Base-by-base conservation (phyloP, 1,140 invertebrate genomes). In the Thalassaphorura encarpata region DNA sequence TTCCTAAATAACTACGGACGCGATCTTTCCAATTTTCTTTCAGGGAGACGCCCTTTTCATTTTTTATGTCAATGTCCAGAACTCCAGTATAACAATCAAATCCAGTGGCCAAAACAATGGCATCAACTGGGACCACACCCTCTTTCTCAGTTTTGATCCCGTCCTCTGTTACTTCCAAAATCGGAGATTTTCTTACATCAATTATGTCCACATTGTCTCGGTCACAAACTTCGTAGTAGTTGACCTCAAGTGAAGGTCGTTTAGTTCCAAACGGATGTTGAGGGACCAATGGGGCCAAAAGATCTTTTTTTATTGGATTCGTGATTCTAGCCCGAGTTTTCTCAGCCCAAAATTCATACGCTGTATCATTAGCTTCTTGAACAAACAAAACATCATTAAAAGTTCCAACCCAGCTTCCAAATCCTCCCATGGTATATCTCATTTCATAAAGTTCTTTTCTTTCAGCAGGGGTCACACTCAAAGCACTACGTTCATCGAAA, bases 161-260 rank as follows among this genome's bases (percentile, higher is more conserved):
- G 2, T 29, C 26, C 11, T 40, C 33, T 15, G 47, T 21, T 1
- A 56, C 21, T n/a, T 43, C 36, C 16, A 50, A 26, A 21, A 56
- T 56, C 3, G 54, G 54, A 23, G 40, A 42, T 31, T 56, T 8
- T 0, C 47, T 29, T 8, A 56, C 46, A 33, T 56, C 18, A 21
- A 56, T 50, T 6, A 56, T 26, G 24, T 56, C 54, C 1, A 56
- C 54, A 19, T 56, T 56, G 21, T 13, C 13, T 36, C 50, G 54
- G 24, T 56, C 50, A 28, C 49, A 56, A 2, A 50, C 47, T 56
- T 56, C 54, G 28, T 50, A 56, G 26, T 41, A 56, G 11, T 8
- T 1, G 11, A 23, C 18, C 23, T 56, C 54, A 1, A 56, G 54
- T 11, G 19, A 26, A 6, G 47, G 47, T 3, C 40, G 31, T 43